phyloP scores from a whole-genome alignment of 1,140 invertebrate species.

The Vanessa tameamea region DNA sequence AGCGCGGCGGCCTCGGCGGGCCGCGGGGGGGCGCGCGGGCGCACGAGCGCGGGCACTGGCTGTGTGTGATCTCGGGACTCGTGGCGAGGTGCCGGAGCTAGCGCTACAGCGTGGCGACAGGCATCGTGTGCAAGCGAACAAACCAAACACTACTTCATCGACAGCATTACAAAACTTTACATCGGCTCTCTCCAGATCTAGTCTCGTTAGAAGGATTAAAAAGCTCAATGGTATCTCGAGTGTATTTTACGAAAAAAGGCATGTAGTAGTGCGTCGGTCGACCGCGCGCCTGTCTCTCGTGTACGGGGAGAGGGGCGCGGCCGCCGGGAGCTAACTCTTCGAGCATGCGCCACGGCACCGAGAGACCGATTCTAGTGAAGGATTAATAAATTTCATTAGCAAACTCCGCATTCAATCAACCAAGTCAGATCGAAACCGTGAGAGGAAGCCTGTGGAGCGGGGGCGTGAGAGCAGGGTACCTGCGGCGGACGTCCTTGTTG shows the following conservation, averaged over 20 bases:
- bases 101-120: constrained; percentile 82
- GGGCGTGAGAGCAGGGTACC: constrained; percentile 86
- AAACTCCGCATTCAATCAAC: constrained; percentile 82
- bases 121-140: constrained; percentile 82
- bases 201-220: constrained; percentile 80
- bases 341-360: constrained; percentile 82
- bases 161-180: constrained; percentile 81
- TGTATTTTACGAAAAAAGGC: constrained; percentile 79
- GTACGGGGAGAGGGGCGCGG: constrained; percentile 73
- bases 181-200: constrained; percentile 79
- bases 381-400: constrained; percentile 82
- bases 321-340: constrained; percentile 80
- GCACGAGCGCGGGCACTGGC: constrained; percentile 70
- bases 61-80: constrained; percentile 80
- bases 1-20: constrained; percentile 25
- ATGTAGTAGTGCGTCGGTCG: constrained; percentile 79
- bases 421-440: constrained; percentile 79
- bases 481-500: constrained; percentile 98
- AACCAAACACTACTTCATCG: constrained; percentile 81
- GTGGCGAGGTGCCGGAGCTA: constrained; percentile 79
- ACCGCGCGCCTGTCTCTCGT: constrained; percentile 76
- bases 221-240: constrained; percentile 79
- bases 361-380: constrained; percentile 82
- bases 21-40: constrained; percentile 40
- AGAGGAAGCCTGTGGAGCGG: constrained; percentile 78